Conservation (phyloP, 2,888 invertebrate species). For the Papilio gigon region DNA sequence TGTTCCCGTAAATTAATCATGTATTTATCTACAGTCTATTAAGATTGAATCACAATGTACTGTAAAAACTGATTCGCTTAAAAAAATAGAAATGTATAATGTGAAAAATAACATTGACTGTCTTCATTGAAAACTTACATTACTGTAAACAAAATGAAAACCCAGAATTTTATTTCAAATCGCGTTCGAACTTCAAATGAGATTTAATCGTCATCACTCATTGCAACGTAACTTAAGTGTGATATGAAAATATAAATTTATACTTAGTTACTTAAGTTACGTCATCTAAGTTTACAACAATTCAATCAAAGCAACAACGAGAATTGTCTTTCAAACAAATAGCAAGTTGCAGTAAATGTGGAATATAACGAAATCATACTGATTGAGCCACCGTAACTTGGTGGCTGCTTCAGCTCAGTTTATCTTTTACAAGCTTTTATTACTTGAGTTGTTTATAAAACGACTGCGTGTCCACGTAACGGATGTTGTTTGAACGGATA, state of each 20-base stretch:
- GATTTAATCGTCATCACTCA: too few relatives aligned
- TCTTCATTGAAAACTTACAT: too few relatives aligned
- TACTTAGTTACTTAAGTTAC: neutral
- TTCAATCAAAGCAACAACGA: neutral
- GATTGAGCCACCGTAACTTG: conserved; percentile 9
- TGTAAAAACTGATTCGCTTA: too few relatives aligned
- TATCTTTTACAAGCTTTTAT: conserved; percentile 6
- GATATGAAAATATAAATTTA: neutral
- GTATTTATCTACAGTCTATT: too few relatives aligned
- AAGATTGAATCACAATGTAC: too few relatives aligned
- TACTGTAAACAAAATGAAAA: too few relatives aligned
- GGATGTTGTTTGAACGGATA: neutral
- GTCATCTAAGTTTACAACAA: conserved; percentile 11
- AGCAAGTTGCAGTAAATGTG: neutral
- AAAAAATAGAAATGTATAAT: too few relatives aligned
- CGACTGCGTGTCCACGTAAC: neutral
- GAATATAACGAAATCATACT: conserved; percentile 4
- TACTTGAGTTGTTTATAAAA: neutral
- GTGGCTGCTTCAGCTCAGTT: conserved; percentile 10
- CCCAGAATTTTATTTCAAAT: too few relatives aligned
- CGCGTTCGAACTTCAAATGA: too few relatives aligned
- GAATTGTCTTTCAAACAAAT: neutral
- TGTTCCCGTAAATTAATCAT: neutral
- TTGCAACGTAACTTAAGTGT: neutral
- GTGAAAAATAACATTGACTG: too few relatives aligned